Evolutionary conservation across 2,797 vertebrate species (phyloP), one percentile per base, ranked within the genome.

Genomic region (Clamator glandarius): DNA sequence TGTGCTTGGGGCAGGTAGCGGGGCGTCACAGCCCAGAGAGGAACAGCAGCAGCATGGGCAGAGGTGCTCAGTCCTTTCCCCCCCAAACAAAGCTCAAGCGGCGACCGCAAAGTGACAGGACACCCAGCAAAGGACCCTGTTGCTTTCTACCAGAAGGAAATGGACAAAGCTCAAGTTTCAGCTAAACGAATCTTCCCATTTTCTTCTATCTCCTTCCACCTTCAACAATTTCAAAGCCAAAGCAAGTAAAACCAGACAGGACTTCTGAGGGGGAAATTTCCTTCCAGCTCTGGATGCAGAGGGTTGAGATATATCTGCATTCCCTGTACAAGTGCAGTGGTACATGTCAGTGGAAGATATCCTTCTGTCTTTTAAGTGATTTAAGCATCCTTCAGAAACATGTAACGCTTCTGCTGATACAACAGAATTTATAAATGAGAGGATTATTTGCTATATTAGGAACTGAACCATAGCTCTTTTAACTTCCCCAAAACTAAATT

Each of bases 121-220:
- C 18, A 63, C 55, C 11, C 62, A 16, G 11, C 57, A 51, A n/a
- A 57, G 21, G 28, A 28, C 36, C 48, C 33, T 62, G 19, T 63
- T 5, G 8, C 41, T 35, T 55, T 66, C 41, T 39, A 26, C 70
- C 54, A 67, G 59, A 35, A 61, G 23, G 21, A 64, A 17, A 7
- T 14, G 8, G n/a, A 35, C 41, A 55, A 50, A 46, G 36, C 26
- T 79, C n/a, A 46, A 46, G 29, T 16, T 74, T 36, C 46, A 61
- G 41, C 52, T 8, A 1, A 41, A 9, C 1, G 7, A 23, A 31
- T 16, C 48, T 13, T 23, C n/a, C 18, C 1, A 1, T 13, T 74
- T 62, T 5, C 39, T 64, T 72, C 23, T 17, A 6, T 31, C 59
- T 44, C 50, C 69, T n/a, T 54, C 44, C 46, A 39, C 17, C 17